Base-by-base conservation (phyloP, 2,888 invertebrate genomes). In the Cybosia mesomella region DNA sequence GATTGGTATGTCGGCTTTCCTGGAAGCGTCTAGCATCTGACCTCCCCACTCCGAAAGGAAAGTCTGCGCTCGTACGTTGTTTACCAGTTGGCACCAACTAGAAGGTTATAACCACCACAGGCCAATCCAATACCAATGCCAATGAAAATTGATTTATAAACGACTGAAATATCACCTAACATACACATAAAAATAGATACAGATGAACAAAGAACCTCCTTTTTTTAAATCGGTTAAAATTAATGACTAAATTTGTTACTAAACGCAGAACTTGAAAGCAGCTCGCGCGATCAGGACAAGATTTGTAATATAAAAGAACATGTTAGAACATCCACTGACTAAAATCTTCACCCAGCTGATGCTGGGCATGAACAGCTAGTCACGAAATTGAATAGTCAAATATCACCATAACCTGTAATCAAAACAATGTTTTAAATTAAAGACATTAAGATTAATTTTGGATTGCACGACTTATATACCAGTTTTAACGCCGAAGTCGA, bases 401-500 rank as follows among this genome's bases (percentile, higher is more conserved):
- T 18, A 43, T 43, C 43, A 43, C 43, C 43, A 43, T 7, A 49
- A n/a, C n/a, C 49, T 49, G 49, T 49, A 49, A 49, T n/a, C 18
- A 49, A 49, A 49, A 49, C 8, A 8, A 0, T 9, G 49, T 49
- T 49, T 49, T 49, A 49, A 49, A n/a, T 49, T 18, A 49, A n/a
- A 49, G 9, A 1, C 2, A 9, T 0, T 49, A 49, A 36, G 36
- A 34, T 13, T 39, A 5, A 24, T 60, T 54, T 39, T 15, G 59
- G 21, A 55, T 28, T 36, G 11, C 34, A 24, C 39, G 24, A 36
- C 58, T 85, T 18, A 39, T 32, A 8, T 80, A 94, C 95, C 88
- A 68, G 89, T 92, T 90, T 95, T 95, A 5, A 94, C 65, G 36
- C 89, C 91, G 77, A 94, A 92, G 85, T 95, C 95, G 54, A 89